Conservation (phyloP, 2,888 invertebrate genomes). For the Brenthis hecate region DNA sequence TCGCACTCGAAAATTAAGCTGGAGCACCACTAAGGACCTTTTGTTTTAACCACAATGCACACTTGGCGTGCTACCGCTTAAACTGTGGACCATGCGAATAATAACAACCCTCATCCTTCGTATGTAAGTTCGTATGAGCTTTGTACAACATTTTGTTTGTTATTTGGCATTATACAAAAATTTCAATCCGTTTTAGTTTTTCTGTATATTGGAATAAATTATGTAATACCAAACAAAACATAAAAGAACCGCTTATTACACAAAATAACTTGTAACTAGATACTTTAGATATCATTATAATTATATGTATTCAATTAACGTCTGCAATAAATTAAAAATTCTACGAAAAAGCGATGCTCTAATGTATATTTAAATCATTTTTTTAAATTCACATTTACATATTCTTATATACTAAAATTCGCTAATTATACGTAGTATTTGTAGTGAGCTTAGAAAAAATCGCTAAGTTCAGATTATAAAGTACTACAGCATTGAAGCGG, state of each 20-base stretch:
- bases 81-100: constrained; percentile 45
- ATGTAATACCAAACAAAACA: too few relatives aligned
- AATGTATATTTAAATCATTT: too few relatives aligned
- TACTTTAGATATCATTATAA: too few relatives aligned
- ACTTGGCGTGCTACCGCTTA: constrained; percentile 54
- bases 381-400: too few relatives aligned
- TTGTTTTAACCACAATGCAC: constrained; percentile 79
- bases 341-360: too few relatives aligned
- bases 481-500: constrained; percentile 55
- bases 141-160: constrained; percentile 14
- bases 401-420: neutral
- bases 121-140: constrained; percentile 14
- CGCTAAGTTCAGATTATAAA: constrained; percentile 66
- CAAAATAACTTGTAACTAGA: too few relatives aligned
- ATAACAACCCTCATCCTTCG: constrained; percentile 18
- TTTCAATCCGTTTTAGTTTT: neutral
- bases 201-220: too few relatives aligned
- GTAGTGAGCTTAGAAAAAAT: constrained; percentile 45
- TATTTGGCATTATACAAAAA: constrained; percentile 1
- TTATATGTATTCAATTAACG: too few relatives aligned
- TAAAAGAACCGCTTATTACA: too few relatives aligned
- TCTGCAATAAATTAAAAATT: too few relatives aligned
- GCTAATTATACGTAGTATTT: constrained; percentile 46
- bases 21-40: constrained; percentile 68
- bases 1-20: constrained; percentile 80